phyloP scores from a whole-genome alignment of 2,888 invertebrate species.

The Lacanobia oleracea region DNA sequence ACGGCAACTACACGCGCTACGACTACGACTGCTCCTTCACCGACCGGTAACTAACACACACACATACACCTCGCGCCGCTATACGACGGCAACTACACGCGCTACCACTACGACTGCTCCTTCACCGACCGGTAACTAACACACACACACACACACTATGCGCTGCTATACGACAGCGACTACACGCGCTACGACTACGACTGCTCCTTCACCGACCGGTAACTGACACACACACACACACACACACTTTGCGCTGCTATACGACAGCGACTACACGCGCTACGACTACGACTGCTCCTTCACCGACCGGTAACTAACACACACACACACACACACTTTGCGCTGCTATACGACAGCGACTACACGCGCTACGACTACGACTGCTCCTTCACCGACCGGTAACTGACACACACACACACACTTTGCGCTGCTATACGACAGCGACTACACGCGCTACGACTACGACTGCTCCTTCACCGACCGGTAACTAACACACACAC shows the following conservation, averaged over 20 bases:
- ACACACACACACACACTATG: constrained; percentile 19
- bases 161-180: constrained; percentile 77
- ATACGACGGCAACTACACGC: too few relatives aligned
- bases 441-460: too few relatives aligned
- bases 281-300: too few relatives aligned
- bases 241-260: not conserved
- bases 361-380: constrained; percentile 82
- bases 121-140: too few relatives aligned
- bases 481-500: too few relatives aligned
- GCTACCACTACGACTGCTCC: too few relatives aligned
- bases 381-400: constrained; percentile 77
- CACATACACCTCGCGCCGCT: not conserved
- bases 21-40: constrained; percentile 81
- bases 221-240: not conserved
- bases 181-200: constrained; percentile 82
- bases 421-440: too few relatives aligned
- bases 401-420: not conserved
- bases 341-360: constrained; percentile 77
- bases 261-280: too few relatives aligned
- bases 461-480: too few relatives aligned
- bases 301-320: too few relatives aligned
- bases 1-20: constrained; percentile 79
- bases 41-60: constrained; percentile 64
- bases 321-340: constrained; percentile 60
- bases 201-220: constrained; percentile 77